These are phyloP conservation scores for Alouatta palliata DNA, from an alignment of 2,113 vertebrate species.

Conservation along the genomic window DNA sequence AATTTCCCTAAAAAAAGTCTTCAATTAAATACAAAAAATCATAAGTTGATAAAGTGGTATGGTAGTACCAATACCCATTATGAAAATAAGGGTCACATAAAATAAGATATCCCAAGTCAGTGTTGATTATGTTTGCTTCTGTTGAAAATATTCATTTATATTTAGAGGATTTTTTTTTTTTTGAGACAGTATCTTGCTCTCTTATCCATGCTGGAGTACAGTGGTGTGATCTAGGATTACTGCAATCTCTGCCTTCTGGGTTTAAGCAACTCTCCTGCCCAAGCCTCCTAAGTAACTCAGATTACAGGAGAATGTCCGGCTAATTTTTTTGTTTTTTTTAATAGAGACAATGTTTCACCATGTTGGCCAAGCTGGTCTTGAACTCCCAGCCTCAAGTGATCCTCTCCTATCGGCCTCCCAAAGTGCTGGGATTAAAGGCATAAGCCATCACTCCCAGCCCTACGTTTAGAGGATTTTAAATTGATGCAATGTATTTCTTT, in stretches of 20 bases:
- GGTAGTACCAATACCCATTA: not conserved
- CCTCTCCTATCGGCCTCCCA: not conserved
- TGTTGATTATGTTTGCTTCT: not conserved
- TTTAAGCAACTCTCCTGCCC: not conserved
- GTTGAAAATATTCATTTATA: not conserved
- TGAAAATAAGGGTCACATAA: not conserved
- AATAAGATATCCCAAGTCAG: not conserved
- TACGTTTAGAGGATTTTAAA: slow-evolving; percentile 6
- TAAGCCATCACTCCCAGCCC: not conserved
- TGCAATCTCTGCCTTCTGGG: not conserved
- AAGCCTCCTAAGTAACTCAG: no score
- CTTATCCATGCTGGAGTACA: not conserved
- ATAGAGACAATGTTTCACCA: not conserved
- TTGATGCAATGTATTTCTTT: not conserved
- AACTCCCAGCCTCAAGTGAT: not conserved
- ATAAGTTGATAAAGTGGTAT: not conserved
- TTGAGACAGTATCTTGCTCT: not conserved
- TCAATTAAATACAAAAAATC: not conserved
- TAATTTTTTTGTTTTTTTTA: not conserved
- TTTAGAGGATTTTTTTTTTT: not conserved
- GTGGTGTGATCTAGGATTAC: no score
- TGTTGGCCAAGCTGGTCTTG: not conserved
- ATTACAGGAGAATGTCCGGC: no score
- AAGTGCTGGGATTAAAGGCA: not conserved
- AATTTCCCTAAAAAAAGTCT: slow-evolving; percentile 38